Percentiles rank a stretch among this genome's conserved stretches.
Evolutionary conservation across 2,888 invertebrate species (phyloP).

Genomic region (Mystacides longicornis): DNA sequence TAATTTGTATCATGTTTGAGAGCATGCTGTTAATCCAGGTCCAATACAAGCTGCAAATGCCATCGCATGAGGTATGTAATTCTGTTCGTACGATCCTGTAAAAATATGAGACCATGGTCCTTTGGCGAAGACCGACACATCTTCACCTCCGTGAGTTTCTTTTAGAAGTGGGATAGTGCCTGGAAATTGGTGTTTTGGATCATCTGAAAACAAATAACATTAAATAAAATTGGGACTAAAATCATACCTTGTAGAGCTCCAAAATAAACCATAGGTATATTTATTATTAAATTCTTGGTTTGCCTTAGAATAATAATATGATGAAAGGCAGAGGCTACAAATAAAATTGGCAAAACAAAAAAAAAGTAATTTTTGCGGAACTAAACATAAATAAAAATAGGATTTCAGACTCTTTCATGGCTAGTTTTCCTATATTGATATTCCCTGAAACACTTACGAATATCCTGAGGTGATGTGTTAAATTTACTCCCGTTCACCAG

Average conservation of each 20-base stretch:
- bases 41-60: slow-evolving; percentile 70
- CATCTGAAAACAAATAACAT: slow-evolving; percentile 33
- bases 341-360: too few species aligned
- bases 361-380: too few species aligned
- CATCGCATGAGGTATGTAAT: slow-evolving; percentile 68
- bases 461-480: slow-evolving; percentile 21
- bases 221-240: too few species aligned
- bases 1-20: neutral
- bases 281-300: too few species aligned
- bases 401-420: too few species aligned
- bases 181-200: slow-evolving; percentile 49
- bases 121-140: slow-evolving; percentile 67
- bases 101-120: slow-evolving; percentile 79
- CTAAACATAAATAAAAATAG: too few species aligned
- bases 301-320: too few species aligned
- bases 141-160: slow-evolving; percentile 76
- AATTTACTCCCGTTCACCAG: slow-evolving; percentile 25
- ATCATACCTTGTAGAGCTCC: too few species aligned
- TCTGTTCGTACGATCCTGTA: slow-evolving; percentile 72
- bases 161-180: slow-evolving; percentile 51
- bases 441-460: slow-evolving; percentile 16
- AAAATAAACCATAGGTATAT: too few species aligned
- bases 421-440: too few species aligned
- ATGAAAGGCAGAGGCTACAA: too few species aligned
- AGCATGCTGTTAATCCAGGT: slow-evolving; percentile 45